Conservation (phyloP, 1,140 invertebrate species). For the Theocolax elegans region DNA sequence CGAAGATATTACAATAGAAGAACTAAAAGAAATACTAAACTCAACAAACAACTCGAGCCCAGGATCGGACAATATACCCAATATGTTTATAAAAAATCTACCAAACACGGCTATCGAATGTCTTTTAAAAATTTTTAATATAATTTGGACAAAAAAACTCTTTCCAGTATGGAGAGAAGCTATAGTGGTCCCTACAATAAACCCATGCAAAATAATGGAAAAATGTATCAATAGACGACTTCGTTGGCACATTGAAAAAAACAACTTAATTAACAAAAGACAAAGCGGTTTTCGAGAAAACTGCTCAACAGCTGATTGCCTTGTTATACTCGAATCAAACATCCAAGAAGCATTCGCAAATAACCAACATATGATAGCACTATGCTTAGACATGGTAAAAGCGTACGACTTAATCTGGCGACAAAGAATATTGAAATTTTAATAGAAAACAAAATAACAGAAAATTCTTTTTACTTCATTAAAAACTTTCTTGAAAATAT, state of each 20-base stretch:
- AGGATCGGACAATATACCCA: constrained; percentile 43
- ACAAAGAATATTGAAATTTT: constrained; percentile 26
- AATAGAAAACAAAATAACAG: constrained; percentile 31
- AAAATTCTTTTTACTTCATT: constrained; percentile 32
- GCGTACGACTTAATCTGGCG: constrained; percentile 44
- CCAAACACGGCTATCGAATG: constrained; percentile 36
- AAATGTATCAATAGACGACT: constrained; percentile 46
- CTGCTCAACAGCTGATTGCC: constrained; percentile 42
- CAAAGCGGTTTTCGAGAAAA: constrained; percentile 40
- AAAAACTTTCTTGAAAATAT: constrained; percentile 36
- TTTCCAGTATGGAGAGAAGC: constrained; percentile 55
- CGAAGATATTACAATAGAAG: not conserved
- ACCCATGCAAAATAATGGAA: constrained; percentile 56
- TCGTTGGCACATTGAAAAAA: constrained; percentile 27
- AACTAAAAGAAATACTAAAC: constrained; percentile 12
- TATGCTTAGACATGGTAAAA: constrained; percentile 50
- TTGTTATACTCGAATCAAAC: constrained; percentile 35
- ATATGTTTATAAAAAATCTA: constrained; percentile 48
- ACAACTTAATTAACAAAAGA: constrained; percentile 35
- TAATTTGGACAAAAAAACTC: constrained; percentile 39
- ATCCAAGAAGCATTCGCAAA: constrained; percentile 42
- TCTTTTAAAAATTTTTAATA: constrained; percentile 48
- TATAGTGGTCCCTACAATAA: constrained; percentile 49
- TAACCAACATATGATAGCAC: constrained; percentile 38
- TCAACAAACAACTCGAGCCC: constrained; percentile 32